Evolutionary conservation across 37 sponge, comb jelly and placozoan species (phyloP), one percentile per base, ranked within the genome.

Genomic region (Hexactinellida sp.): DNA sequence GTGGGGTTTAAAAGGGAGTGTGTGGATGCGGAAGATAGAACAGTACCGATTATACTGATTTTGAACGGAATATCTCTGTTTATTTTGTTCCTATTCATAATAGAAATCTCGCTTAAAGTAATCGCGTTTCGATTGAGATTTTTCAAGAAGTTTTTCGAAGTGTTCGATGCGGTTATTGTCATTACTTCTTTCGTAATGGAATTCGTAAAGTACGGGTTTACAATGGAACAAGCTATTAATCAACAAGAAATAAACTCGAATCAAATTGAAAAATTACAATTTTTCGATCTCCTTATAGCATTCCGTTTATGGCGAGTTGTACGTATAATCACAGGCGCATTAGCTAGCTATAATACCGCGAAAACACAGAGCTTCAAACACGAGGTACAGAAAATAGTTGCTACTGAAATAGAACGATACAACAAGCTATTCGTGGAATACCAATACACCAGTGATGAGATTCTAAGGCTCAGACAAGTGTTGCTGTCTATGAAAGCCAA

Each of bases 61-160:
- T 23, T 63, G 34, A 63, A 63, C 13, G 76, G 76, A 21, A n/a
- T 63, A 3, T 63, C 76, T 7, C 76, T 63, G 28, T 63, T 63
- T n/a, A 63, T 63, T 63, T n/a, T 63, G 13, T 63, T 63, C 34
- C 3, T 63, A 32, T 63, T 63, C 76, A 63, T 63, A 32, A 7
- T 63, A 7, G 76, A 63, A 63, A 63, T 63, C 30, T 5, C 34
- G 21, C 13, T 63, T 7, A 63, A 63, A 28, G 5, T 63, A 10
- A 28, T 63, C 30, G 76, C 76, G 34, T 63, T 63, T 63, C 28
- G 76, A 25, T 63, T 63, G 76, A 63, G 30, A 28, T 63, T 63
- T n/a, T 63, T 63, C 76, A 63, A 63, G 34, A 63, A 63, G 76
- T 63, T 63, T 63, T 63, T 63, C 76, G 76, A 63, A 23, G 76